Base-by-base conservation (phyloP, 2,113 vertebrate species). In the Myotis davidii region DNA sequence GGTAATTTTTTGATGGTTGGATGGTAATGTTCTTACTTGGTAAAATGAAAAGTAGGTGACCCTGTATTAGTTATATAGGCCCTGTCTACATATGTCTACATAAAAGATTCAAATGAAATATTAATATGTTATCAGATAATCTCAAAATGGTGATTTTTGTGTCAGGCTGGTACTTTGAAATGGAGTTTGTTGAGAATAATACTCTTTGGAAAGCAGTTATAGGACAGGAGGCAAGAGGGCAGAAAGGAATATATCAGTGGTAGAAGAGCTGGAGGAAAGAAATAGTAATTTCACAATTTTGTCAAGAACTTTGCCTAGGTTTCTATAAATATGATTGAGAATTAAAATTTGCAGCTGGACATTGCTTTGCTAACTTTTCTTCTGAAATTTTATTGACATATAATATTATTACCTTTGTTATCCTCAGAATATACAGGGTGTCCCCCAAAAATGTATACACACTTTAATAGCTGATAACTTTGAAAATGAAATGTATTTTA, bases 1-100 rank as follows among this genome's bases (percentile, higher is more conserved):
- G 29, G n/a, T 67, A 81, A 27, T 27, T 10, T 34, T 65, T 78
- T 79, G 20, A 48, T 48, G 3, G 9, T 56, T 94, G 78, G 29
- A 39, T 81, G 34, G 6, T 37, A 56, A 69, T 39, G 1, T 78
- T 72, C n/a, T 88, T 85, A n/a, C n/a, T 81, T 88, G 54, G 10
- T 65, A 91, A 94, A 72, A 85, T 61, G 25, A 88, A 73, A 91
- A 90, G 29, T 61, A 82, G 21, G 13, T 82, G 85, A 69, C 18
- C 27, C 74, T 48, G 16, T 56, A 13, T 88, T 74, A 89, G 45
- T 32, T 61, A 29, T 4, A 0, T 59, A 87, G 45, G 50, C 29
- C 42, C 34, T 72, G 32, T 32, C 32, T 90, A 45, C 10, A 32
- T 11, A 34, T 65, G 18, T 79, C 69, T 89, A 48, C 2, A 10